These are phyloP conservation scores for Ophiothrix spiculata DNA, from an alignment of 35 echinoderm and acorn worm species.

Conservation along the genomic window DNA sequence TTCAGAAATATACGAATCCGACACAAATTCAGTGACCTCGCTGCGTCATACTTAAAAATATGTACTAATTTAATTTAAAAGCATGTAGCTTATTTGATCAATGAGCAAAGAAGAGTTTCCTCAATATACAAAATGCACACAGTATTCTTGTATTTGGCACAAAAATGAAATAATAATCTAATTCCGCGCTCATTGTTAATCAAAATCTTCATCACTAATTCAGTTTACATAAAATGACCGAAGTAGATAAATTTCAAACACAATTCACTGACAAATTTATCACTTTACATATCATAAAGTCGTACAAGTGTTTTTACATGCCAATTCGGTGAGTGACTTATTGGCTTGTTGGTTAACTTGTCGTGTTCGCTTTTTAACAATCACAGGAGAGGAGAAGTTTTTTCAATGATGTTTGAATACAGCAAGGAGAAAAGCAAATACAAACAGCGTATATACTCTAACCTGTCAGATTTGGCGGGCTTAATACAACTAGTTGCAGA, in stretches of 20 bases:
- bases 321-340: not conserved
- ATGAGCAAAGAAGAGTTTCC: too few relatives aligned
- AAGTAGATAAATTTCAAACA: slow-evolving; percentile 13
- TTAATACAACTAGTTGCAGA: not conserved
- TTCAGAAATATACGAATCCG: not conserved
- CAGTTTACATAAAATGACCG: not conserved
- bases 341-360: not conserved
- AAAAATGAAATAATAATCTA: not conserved
- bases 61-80: slow-evolving; percentile 1
- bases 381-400: not conserved
- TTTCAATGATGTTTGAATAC: not conserved
- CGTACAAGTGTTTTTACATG: not conserved
- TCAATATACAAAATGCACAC: too few relatives aligned
- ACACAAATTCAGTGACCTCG: not conserved
- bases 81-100: not conserved
- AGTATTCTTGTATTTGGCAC: not conserved
- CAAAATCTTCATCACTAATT: not conserved
- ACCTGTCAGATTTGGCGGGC: not conserved
- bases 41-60: not conserved
- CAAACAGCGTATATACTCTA: not conserved
- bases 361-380: slow-evolving; percentile 13
- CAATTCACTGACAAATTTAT: slow-evolving; percentile 2
- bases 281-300: slow-evolving; percentile 16
- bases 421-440: not conserved
- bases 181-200: not conserved